Conservation (phyloP, 1,140 invertebrate genomes). For the Aphelinus certus region DNA sequence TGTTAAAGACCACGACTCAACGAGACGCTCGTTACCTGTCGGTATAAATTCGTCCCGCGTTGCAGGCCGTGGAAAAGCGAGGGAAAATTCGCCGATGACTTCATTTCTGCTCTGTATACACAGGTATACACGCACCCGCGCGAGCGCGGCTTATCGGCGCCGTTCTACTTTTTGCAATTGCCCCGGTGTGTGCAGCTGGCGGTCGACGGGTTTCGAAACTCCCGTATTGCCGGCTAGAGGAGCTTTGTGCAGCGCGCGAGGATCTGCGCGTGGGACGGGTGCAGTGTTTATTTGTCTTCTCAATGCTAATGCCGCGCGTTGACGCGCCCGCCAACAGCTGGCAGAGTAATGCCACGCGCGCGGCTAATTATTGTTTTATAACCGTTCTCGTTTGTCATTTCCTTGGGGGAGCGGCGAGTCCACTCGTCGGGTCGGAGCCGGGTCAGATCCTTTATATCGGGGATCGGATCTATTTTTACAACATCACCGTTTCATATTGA, state of each 20-base stretch:
- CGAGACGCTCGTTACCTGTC: too few relatives aligned
- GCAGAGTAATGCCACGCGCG: too few relatives aligned
- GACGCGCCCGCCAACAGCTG: neutral
- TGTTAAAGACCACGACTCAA: too few relatives aligned
- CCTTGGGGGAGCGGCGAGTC: too few relatives aligned
- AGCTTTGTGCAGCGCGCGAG: neutral
- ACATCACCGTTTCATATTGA: too few relatives aligned
- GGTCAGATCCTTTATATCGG: too few relatives aligned
- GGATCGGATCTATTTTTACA: too few relatives aligned
- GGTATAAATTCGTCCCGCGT: neutral
- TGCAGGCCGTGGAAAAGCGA: neutral
- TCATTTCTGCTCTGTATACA: neutral
- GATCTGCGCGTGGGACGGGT: neutral
- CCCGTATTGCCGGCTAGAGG: neutral
- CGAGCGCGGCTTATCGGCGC: conserved; percentile 2
- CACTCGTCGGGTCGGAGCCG: too few relatives aligned
- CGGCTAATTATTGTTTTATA: too few relatives aligned
- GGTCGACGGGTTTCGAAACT: conserved; percentile 4
- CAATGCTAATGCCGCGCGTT: conserved; percentile 25
- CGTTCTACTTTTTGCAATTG: conserved; percentile 2
- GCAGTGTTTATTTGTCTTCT: conserved; percentile 22
- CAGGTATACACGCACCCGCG: neutral
- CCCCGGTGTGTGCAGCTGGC: neutral
- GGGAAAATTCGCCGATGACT: conserved; percentile 21
- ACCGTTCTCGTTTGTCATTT: too few relatives aligned